Base-by-base conservation (phyloP, 2,888 invertebrate genomes). In the Pharmacophagus antenor region DNA sequence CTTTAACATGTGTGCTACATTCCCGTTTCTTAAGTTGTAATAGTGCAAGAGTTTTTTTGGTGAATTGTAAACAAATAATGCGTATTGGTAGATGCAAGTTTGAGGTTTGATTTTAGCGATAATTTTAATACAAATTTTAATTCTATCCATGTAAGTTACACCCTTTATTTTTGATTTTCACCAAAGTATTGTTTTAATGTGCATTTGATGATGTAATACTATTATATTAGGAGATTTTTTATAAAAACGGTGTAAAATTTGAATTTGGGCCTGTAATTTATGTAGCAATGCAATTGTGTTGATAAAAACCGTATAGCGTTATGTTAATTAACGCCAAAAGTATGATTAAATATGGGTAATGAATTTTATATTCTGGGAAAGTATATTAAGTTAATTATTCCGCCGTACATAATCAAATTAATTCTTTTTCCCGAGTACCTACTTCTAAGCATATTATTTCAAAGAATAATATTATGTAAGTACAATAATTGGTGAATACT, bases 1-100 rank as follows among this genome's bases (percentile, higher is more conserved):
- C 46, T 47, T 61, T 46, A 56, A 52, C 52, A 42, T 44, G 61
- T 61, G 56, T 48, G 47, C 23, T 49, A 31, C 18, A 27, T 48
- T 31, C 22, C 8, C 4, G 21, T 21, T n/a, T 21, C n/a, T 17
- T 21, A n/a, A 51, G 15, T 31, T 31, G 1, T 31, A 31, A 10
- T 15, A 10, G 15, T 31, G 31, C 3, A 31, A 10, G 8, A n/a
- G n/a, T n/a, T n/a, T n/a, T n/a, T n/a, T n/a, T n/a, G n/a, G n/a
- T n/a, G n/a, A n/a, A n/a, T n/a, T n/a, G n/a, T n/a, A n/a, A n/a
- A n/a, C n/a, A n/a, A n/a, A n/a, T n/a, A n/a, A n/a, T n/a, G n/a
- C n/a, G n/a, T n/a, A n/a, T n/a, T n/a, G n/a, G n/a, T n/a, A n/a
- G n/a, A n/a, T n/a, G n/a, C n/a, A n/a, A n/a, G n/a, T n/a, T n/a